Evolutionary conservation across 2,888 invertebrate genomes (phyloP).

Genomic region (Amorpha juglandis): DNA sequence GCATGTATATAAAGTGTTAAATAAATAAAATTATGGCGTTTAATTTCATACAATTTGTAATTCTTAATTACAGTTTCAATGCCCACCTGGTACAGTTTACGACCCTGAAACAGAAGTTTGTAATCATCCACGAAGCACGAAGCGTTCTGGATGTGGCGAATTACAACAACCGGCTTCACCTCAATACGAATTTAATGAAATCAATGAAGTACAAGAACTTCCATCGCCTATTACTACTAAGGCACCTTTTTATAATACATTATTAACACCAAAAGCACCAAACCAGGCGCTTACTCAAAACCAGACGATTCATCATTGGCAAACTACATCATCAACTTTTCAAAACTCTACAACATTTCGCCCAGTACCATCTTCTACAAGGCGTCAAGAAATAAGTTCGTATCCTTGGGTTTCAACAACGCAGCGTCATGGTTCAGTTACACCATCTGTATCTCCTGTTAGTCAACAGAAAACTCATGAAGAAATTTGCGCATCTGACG

Average conservation of each 20-base stretch:
- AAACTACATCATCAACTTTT: neutral
- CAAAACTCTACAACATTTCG: slow-evolving; percentile 2
- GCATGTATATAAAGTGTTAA: no score
- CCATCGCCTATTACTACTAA: slow-evolving; percentile 64
- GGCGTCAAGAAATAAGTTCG: slow-evolving; percentile 4
- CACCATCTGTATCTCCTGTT: neutral
- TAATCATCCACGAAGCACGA: slow-evolving; percentile 88
- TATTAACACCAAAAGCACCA: slow-evolving; percentile 29
- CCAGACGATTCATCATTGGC: neutral
- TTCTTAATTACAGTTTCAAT: slow-evolving; percentile 85
- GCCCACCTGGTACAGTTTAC: slow-evolving; percentile 90
- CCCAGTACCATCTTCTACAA: slow-evolving; percentile 31
- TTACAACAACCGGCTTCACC: slow-evolving; percentile 36
- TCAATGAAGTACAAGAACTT: slow-evolving; percentile 63
- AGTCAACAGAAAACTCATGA: slow-evolving; percentile 34
- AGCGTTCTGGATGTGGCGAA: slow-evolving; percentile 87
- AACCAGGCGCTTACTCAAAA: neutral
- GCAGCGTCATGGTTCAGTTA: neutral
- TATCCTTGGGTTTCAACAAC: neutral
- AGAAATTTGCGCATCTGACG: slow-evolving; percentile 85
- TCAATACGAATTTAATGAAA: slow-evolving; percentile 71
- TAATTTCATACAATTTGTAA: slow-evolving; percentile 8
- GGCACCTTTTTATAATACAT: slow-evolving; percentile 41
- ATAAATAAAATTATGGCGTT: neutral
- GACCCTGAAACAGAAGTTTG: slow-evolving; percentile 88